Evolutionary conservation across 2,888 invertebrate species (phyloP).

Genomic region (Barypeithes pellucidus): DNA sequence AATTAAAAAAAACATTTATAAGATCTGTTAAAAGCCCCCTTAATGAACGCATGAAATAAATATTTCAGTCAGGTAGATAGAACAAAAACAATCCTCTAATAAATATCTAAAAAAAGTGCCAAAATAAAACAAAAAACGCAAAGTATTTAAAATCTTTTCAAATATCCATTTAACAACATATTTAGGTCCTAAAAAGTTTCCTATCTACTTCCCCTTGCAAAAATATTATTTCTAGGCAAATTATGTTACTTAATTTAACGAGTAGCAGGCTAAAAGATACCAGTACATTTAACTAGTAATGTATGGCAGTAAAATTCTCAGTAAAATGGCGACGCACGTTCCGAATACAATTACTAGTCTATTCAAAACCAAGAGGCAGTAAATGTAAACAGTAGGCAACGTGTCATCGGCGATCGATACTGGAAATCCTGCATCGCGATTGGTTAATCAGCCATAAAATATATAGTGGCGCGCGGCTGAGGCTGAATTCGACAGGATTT

Average conservation of each 20-base stretch:
- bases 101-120: constrained; percentile 20
- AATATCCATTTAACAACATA: constrained; percentile 36
- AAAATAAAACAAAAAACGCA: constrained; percentile 18
- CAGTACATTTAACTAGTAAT: too few species aligned
- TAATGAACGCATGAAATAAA: constrained; percentile 33
- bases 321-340: too few species aligned
- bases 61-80: constrained; percentile 44
- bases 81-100: constrained; percentile 36
- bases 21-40: constrained; percentile 21
- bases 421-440: too few species aligned
- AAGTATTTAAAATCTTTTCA: constrained; percentile 33
- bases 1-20: neutral
- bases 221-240: constrained; percentile 25
- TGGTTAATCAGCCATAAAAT: too few species aligned
- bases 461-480: too few species aligned
- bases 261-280: too few species aligned
- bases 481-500: too few species aligned
- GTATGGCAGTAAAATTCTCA: too few species aligned
- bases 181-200: constrained; percentile 23
- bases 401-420: too few species aligned
- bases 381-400: too few species aligned
- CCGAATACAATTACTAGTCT: too few species aligned
- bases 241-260: neutral
- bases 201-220: constrained; percentile 23
- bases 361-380: too few species aligned